phyloP scores from a whole-genome alignment of 2,888 invertebrate species.

The Alcis repandata region DNA sequence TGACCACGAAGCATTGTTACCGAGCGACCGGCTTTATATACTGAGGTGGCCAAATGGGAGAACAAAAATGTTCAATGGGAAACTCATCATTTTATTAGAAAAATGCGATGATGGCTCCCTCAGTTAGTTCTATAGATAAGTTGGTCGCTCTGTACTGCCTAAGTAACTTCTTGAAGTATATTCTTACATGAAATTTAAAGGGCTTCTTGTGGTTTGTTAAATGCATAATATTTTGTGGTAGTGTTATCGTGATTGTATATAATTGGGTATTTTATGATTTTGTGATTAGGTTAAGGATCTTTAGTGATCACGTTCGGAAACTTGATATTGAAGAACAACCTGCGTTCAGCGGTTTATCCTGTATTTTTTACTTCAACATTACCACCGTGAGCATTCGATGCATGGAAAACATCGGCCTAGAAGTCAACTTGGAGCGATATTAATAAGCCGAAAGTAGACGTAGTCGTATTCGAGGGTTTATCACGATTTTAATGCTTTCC shows the following conservation, averaged over 20 bases:
- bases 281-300: constrained; percentile 9
- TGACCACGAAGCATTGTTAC: constrained; percentile 69
- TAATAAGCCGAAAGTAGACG: no score
- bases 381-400: no score
- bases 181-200: constrained; percentile 41
- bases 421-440: no score
- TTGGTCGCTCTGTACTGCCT: not conserved
- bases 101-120: not conserved
- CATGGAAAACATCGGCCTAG: no score
- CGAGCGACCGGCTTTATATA: constrained; percentile 46
- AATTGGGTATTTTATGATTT: not conserved
- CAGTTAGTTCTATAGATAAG: not conserved
- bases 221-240: constrained; percentile 21
- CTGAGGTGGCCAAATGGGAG: not conserved
- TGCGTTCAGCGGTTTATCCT: not conserved
- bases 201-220: constrained; percentile 34
- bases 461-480: no score
- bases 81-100: not conserved
- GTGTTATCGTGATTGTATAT: constrained; percentile 20
- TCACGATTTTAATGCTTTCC: no score
- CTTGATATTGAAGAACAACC: not conserved
- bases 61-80: not conserved
- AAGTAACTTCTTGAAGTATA: not conserved
- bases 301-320: constrained; percentile 4
- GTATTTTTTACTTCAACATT: no score